phyloP scores from a whole-genome alignment of 2,888 invertebrate species.

The Prosapia bicincta region DNA sequence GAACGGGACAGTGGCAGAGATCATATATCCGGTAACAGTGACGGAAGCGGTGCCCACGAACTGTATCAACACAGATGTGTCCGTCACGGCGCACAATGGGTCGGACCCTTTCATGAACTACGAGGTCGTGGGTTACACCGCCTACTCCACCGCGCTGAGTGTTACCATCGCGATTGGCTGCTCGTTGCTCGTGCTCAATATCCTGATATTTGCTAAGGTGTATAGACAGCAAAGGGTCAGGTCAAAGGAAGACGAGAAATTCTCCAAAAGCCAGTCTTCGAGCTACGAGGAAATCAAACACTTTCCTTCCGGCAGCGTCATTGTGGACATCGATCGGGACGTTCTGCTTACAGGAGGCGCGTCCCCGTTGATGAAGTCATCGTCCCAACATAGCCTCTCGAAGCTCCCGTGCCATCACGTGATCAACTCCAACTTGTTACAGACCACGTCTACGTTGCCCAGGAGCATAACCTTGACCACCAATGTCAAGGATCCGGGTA shows the following conservation, averaged over 20 bases:
- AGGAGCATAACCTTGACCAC: slow-evolving; percentile 9
- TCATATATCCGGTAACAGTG: slow-evolving; percentile 51
- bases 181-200: slow-evolving; percentile 15
- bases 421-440: not conserved
- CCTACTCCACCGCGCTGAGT: slow-evolving; percentile 16
- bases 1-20: slow-evolving; percentile 32
- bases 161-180: slow-evolving; percentile 23
- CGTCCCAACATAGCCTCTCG: slow-evolving; percentile 13
- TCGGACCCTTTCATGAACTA: slow-evolving; percentile 3
- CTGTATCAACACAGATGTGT: slow-evolving; percentile 57
- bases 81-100: slow-evolving; percentile 39
- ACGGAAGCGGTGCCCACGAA: slow-evolving; percentile 63
- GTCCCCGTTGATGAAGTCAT: not conserved
- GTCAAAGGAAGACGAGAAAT: not conserved
- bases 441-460: not conserved
- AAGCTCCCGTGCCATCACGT: slow-evolving; percentile 12
- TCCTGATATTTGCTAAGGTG: slow-evolving; percentile 20
- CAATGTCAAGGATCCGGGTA: not conserved
- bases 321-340: slow-evolving; percentile 52
- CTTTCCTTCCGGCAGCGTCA: slow-evolving; percentile 23
- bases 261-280: slow-evolving; percentile 40
- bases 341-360: slow-evolving; percentile 32
- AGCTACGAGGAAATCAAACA: slow-evolving; percentile 41
- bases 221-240: slow-evolving; percentile 5
- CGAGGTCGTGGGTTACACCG: slow-evolving; percentile 13